Conservation (phyloP, 2,888 invertebrate species). For the Amblyteles armatorius region DNA sequence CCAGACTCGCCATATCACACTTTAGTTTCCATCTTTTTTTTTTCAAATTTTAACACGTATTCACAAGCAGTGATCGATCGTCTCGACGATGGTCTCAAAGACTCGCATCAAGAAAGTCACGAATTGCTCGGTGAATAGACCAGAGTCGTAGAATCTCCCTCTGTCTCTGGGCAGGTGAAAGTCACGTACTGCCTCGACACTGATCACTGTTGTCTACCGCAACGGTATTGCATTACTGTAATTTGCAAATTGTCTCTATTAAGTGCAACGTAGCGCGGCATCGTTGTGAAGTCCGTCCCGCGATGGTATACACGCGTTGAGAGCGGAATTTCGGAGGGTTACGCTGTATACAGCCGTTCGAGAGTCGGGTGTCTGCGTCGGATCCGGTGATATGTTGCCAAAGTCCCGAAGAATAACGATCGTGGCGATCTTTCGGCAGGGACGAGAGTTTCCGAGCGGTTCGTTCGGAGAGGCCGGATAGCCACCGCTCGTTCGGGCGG, state of each 20-base stretch:
- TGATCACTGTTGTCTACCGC: constrained; percentile 54
- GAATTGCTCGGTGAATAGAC: constrained; percentile 41
- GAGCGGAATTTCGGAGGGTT: constrained; percentile 45
- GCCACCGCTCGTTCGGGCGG: constrained; percentile 56
- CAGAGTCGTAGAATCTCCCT: constrained; percentile 17
- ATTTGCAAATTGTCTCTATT: constrained; percentile 61
- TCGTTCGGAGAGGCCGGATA: constrained; percentile 60
- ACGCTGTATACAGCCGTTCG: not conserved
- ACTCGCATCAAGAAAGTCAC: constrained; percentile 58
- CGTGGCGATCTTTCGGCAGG: constrained; percentile 53
- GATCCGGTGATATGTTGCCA: constrained; percentile 64
- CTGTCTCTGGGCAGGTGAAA: constrained; percentile 51
- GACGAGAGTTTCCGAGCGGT: constrained; percentile 44
- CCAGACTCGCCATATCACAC: constrained; percentile 42
- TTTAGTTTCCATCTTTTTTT: constrained; percentile 45
- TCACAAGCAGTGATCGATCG: constrained; percentile 62
- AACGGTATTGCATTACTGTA: constrained; percentile 32
- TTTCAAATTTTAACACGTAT: constrained; percentile 37
- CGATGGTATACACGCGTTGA: constrained; percentile 34
- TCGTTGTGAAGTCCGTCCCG: constrained; percentile 35
- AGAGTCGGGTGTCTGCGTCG: constrained; percentile 3
- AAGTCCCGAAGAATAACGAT: constrained; percentile 65
- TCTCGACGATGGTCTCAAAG: constrained; percentile 49
- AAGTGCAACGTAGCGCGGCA: constrained; percentile 35
- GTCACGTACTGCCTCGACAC: constrained; percentile 51